Evolutionary conservation across 1,140 invertebrate genomes (phyloP), one percentile per base, ranked within the genome.

Genomic region (Brachionus paranguensis): DNA sequence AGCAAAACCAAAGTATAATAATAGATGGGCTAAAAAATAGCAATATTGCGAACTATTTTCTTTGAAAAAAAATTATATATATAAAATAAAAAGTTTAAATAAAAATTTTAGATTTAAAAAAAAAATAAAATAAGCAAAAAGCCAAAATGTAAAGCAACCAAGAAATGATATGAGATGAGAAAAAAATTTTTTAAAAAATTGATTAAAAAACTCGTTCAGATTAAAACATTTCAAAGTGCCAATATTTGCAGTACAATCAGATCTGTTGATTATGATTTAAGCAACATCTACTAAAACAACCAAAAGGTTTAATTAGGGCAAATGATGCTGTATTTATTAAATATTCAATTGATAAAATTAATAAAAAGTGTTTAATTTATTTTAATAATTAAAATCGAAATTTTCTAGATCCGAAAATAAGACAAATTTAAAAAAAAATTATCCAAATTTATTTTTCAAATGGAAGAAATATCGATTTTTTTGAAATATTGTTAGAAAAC

Each of bases 151-250:
- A 20, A 20, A 7, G 5, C n/a, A 86, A 87, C 17, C 88, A 89
- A 65, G 85, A 86, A 50, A 84, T n/a, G n/a, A 86, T 45, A 74
- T 50, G 87, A 88, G 68, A 78, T 89, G 7, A 84, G 88, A 24
- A 88, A 88, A 79, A 85, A 87, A 72, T 89, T 88, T 85, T 83
- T 24, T 89, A 6, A 85, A 88, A 72, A 85, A 14, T 8, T 88
- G 41, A 85, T 70, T n/a, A 86, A 86, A 37, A 86, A 86, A 45
- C 53, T 84, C 2, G 86, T 86, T 7, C 64, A 86, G 2, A 85
- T 89, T 37, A 79, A 55, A 4, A 86, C 89, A 85, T 86, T 86
- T 50, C 86, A 88, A 76, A 87, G 88, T 37, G 86, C 86, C 4
- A 53, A 83, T 47, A 87, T 89, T 3, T 72, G 78, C 0, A 87